Conservation (phyloP, 2,797 vertebrate species). For the Hydrolagus colliei region DNA sequence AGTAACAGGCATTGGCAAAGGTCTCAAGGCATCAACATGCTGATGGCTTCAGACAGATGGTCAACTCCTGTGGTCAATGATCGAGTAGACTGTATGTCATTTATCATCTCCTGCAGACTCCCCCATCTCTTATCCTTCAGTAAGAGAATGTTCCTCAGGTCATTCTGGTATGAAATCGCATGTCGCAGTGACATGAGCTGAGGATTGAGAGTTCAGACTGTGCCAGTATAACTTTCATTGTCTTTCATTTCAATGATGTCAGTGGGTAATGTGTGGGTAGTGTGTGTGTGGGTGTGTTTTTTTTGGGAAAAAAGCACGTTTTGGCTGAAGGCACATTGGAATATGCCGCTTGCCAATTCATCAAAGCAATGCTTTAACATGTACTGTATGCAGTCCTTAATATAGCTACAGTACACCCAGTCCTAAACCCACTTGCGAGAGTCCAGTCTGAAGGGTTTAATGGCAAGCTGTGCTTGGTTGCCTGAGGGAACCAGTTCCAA, state of each 20-base stretch:
- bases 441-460: neutral
- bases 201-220: neutral
- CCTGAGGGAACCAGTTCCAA: too few species aligned
- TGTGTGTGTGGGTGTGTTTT: too few species aligned
- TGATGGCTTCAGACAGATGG: neutral
- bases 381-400: neutral
- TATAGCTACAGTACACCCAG: neutral
- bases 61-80: too few species aligned
- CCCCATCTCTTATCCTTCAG: neutral
- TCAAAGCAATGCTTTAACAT: neutral
- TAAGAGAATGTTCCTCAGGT: neutral
- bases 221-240: neutral
- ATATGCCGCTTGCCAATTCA: neutral
- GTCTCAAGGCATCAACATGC: neutral
- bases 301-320: neutral
- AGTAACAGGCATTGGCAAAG: too few species aligned
- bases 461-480: too few species aligned
- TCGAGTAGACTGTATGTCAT: too few species aligned
- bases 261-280: too few species aligned
- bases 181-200: conserved; percentile 22
- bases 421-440: neutral
- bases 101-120: too few species aligned
- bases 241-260: neutral
- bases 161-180: neutral
- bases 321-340: neutral